A percentile compares a stretch with the other conserved stretches of the same genome.
phyloP scores from a whole-genome alignment of 2,113 vertebrate genomes.

The Triplophysa siluroides region DNA sequence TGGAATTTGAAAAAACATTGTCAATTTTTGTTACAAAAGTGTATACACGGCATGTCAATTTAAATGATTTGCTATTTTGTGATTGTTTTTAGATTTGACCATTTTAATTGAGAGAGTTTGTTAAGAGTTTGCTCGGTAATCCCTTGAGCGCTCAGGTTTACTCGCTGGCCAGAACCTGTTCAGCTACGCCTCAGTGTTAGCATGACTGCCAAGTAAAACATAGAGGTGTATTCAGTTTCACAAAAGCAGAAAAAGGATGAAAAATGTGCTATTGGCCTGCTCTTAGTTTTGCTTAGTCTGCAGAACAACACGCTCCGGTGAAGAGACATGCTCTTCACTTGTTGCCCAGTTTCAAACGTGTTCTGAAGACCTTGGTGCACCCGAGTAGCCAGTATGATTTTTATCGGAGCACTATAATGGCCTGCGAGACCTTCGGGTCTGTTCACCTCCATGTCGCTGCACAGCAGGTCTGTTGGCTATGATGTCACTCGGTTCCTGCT shows the following conservation, averaged over 20 bases:
- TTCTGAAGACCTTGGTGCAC: background rate
- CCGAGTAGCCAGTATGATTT: background rate
- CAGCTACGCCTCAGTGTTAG: conserved; percentile 54
- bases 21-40: background rate
- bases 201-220: conserved; percentile 64
- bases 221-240: conserved; percentile 62
- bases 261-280: conserved; percentile 50
- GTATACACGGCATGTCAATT: background rate
- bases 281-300: conserved; percentile 58
- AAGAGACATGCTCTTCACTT: conserved; percentile 44
- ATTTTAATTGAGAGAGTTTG: background rate
- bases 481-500: background rate
- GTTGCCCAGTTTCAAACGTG: conserved; percentile 24
- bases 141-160: conserved; percentile 18
- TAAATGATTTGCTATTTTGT: background rate
- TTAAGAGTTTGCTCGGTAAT: background rate
- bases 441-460: background rate
- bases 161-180: conserved; percentile 60
- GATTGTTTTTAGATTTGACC: background rate
- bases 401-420: background rate
- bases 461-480: background rate
- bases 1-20: background rate
- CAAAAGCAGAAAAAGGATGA: conserved; percentile 20
- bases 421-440: background rate
- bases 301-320: conserved; percentile 52